Evolutionary conservation across 2,113 vertebrate species (phyloP).

Genomic region (Notarius quadriscutis): DNA sequence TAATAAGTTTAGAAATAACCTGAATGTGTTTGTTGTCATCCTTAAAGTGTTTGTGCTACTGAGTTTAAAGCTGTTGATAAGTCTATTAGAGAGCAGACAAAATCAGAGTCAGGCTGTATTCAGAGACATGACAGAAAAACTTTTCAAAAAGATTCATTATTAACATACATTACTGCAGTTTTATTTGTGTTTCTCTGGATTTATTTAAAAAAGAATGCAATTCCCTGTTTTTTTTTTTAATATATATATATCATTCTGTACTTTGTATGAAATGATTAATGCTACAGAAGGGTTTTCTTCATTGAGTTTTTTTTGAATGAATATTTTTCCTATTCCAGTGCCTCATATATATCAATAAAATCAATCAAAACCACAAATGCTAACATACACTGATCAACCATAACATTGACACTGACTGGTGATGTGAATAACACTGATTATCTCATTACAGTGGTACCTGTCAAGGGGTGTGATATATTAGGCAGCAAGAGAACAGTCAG

Average conservation of each 20-base stretch:
- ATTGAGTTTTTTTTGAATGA: not conserved
- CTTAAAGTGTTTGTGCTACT: not conserved
- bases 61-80: not conserved
- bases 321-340: not conserved
- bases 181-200: not conserved
- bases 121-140: not conserved
- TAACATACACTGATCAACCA: not conserved
- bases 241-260: not conserved
- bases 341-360: not conserved
- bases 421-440: too few relatives aligned
- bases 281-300: not conserved
- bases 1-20: not conserved
- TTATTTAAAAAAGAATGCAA: not conserved
- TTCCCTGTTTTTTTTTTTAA: not conserved
- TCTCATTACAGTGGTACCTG: too few relatives aligned
- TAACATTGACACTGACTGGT: too few relatives aligned
- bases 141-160: not conserved
- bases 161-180: not conserved
- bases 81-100: not conserved
- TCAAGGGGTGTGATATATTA: too few relatives aligned
- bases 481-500: too few relatives aligned
- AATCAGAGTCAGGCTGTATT: not conserved
- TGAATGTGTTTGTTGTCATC: not conserved
- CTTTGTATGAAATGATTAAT: not conserved
- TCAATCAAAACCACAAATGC: not conserved